These are phyloP conservation scores for Phymatocera aterrima DNA, from an alignment of 2,888 invertebrate species.

Conservation along the genomic window DNA sequence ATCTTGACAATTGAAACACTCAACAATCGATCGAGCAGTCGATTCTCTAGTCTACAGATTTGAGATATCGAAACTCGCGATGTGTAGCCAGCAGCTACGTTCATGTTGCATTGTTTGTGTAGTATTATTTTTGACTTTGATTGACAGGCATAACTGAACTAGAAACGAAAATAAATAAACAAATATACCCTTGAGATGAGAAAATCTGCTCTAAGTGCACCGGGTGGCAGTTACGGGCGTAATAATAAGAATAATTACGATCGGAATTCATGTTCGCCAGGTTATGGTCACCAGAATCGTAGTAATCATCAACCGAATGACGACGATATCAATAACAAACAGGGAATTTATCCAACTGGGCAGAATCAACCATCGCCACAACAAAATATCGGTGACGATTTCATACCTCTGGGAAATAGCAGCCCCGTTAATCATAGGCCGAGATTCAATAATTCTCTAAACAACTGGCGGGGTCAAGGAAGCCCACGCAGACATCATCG, in stretches of 20 bases:
- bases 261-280: not conserved
- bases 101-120: too few species aligned
- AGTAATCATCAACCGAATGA: constrained; percentile 4
- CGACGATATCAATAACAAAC: not conserved
- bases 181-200: constrained; percentile 56
- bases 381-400: constrained; percentile 28
- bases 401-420: constrained; percentile 46
- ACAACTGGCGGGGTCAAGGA: constrained; percentile 51
- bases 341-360: too few species aligned
- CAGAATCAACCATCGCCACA: constrained; percentile 6
- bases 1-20: too few species aligned
- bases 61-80: too few species aligned
- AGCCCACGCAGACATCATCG: constrained; percentile 40
- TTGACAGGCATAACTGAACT: too few species aligned
- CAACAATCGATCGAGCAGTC: too few species aligned
- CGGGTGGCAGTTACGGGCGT: constrained; percentile 50
- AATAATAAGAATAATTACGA: constrained; percentile 4
- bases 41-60: too few species aligned
- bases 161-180: not conserved
- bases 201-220: constrained; percentile 65
- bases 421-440: constrained; percentile 25
- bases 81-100: too few species aligned
- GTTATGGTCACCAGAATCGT: constrained; percentile 16
- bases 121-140: too few species aligned
- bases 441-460: constrained; percentile 45